Percentiles rank a stretch among this genome's conserved stretches.
Evolutionary conservation across 2,888 invertebrate species (phyloP).

Genomic region (Frankliniella intonsa): DNA sequence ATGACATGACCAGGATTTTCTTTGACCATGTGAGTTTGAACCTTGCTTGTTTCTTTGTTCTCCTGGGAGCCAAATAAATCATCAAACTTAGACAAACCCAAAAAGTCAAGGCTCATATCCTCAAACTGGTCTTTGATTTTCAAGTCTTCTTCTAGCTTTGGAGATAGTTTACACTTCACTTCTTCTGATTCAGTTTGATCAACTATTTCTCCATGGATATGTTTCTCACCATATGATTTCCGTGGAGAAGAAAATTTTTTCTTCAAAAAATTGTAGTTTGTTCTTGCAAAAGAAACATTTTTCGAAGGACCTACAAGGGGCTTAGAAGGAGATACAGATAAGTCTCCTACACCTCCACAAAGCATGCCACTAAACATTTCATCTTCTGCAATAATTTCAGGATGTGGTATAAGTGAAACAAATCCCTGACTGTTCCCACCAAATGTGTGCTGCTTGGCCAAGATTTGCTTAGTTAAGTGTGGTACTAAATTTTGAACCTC

Average conservation of each 20-base stretch:
- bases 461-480: background rate
- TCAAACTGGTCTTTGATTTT: background rate
- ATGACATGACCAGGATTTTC: background rate
- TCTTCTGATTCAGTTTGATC: too few species aligned
- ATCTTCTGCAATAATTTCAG: background rate
- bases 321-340: background rate
- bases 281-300: too few species aligned
- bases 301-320: too few species aligned
- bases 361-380: background rate
- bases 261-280: too few species aligned
- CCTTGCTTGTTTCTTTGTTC: background rate
- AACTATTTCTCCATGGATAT: too few species aligned
- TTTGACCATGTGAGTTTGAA: too few species aligned
- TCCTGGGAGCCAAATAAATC: background rate
- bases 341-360: background rate
- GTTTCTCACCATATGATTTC: too few species aligned
- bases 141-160: background rate
- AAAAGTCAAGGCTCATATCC: background rate
- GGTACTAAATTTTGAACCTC: background rate
- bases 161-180: too few species aligned
- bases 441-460: background rate
- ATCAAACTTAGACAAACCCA: background rate
- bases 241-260: too few species aligned
- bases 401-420: background rate
- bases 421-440: background rate